These are phyloP conservation scores for Ganaspis sp. DNA, from an alignment of 1,140 invertebrate species.

Conservation along the genomic window DNA sequence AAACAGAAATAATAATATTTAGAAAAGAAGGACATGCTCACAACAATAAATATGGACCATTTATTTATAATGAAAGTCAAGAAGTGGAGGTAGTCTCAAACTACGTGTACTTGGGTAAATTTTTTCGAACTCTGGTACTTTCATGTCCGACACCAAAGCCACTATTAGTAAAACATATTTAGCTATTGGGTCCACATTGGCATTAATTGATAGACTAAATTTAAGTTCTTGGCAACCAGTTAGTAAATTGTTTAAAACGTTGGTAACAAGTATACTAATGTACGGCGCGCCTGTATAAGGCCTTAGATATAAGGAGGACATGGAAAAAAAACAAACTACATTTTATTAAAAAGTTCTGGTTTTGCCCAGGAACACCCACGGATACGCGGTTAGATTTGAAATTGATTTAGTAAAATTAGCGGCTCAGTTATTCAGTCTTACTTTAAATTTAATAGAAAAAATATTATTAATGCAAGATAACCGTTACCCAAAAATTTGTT, in stretches of 20 bases:
- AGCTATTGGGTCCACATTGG: slow-evolving; percentile 26
- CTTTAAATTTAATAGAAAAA: slow-evolving; percentile 25
- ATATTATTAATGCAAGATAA: slow-evolving; percentile 23
- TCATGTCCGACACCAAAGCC: too few relatives aligned
- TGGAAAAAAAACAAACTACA: slow-evolving; percentile 35
- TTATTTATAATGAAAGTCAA: too few relatives aligned
- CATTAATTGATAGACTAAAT: background rate
- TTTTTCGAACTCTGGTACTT: too few relatives aligned
- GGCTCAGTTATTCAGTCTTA: background rate
- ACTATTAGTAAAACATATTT: slow-evolving; percentile 22
- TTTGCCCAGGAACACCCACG: slow-evolving; percentile 28
- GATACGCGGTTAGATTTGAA: slow-evolving; percentile 39
- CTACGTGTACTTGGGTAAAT: too few relatives aligned
- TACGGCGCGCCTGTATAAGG: slow-evolving; percentile 33
- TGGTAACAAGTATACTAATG: slow-evolving; percentile 36
- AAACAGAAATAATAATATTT: too few relatives aligned
- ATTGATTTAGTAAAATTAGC: background rate
- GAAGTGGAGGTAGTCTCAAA: too few relatives aligned
- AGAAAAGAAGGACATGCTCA: too few relatives aligned
- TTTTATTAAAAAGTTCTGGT: slow-evolving; percentile 37
- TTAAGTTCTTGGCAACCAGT: slow-evolving; percentile 35
- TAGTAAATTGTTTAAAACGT: slow-evolving; percentile 15
- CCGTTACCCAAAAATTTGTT: slow-evolving; percentile 37
- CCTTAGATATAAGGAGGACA: background rate
- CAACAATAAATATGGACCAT: too few relatives aligned